Evolutionary conservation across 2,113 vertebrate genomes (phyloP).

Genomic region (Semnornis frantzii): DNA sequence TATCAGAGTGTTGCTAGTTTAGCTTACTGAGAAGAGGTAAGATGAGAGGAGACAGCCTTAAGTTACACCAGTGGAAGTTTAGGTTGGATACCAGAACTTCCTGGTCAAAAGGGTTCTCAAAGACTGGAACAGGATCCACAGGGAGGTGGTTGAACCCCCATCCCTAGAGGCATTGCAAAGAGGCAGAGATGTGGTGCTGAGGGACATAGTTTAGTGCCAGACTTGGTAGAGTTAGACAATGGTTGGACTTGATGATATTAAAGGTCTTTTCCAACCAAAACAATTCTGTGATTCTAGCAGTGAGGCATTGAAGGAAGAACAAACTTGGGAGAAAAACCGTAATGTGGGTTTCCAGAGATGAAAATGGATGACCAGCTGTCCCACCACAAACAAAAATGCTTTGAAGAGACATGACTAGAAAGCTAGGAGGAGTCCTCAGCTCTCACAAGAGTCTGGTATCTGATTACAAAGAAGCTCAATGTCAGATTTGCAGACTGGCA

Average conservation of each 20-base stretch:
- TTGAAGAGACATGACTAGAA: background rate
- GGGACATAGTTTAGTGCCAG: too few relatives aligned
- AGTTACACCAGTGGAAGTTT: too few relatives aligned
- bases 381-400: background rate
- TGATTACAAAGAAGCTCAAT: background rate
- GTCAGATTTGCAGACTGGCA: constrained; percentile 23
- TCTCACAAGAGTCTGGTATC: background rate
- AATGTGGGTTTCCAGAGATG: background rate
- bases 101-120: too few relatives aligned
- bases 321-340: background rate
- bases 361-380: background rate
- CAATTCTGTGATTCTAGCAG: background rate
- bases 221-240: too few relatives aligned
- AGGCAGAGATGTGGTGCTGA: too few relatives aligned
- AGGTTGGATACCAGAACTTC: too few relatives aligned
- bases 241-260: too few relatives aligned
- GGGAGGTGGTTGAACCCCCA: too few relatives aligned
- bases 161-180: too few relatives aligned
- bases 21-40: background rate
- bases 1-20: background rate
- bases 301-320: background rate
- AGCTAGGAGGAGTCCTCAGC: background rate
- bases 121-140: too few relatives aligned
- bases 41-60: too few relatives aligned
- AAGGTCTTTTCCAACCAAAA: too few relatives aligned